A percentile compares a stretch with the other conserved stretches of the same genome.
Conservation (phyloP, 2,888 invertebrate species). For the Metopia argyrocephala region DNA sequence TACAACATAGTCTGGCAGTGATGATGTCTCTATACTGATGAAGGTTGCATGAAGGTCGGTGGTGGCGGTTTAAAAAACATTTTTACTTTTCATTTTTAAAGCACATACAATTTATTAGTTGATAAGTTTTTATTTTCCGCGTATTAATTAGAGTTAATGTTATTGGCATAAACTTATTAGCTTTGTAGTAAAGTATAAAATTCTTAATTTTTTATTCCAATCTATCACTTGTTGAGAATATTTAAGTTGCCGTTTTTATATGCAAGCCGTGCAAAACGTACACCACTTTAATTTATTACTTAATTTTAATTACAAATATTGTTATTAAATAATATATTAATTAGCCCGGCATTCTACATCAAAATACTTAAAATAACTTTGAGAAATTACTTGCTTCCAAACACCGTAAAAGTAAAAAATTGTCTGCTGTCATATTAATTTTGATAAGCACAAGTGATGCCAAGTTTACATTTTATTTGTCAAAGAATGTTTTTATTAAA, state of each 20-base stretch:
- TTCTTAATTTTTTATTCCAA: not conserved
- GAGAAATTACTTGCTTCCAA: not conserved
- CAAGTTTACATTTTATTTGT: slow-evolving; percentile 10
- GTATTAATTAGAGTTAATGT: not conserved
- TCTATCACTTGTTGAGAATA: slow-evolving; percentile 43
- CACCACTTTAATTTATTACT: not conserved
- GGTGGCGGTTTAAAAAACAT: slow-evolving; percentile 59
- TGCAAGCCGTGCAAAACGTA: not conserved
- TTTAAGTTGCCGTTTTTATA: not conserved
- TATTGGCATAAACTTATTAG: not conserved
- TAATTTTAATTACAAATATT: not conserved
- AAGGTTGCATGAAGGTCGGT: slow-evolving; percentile 78
- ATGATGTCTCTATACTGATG: slow-evolving; percentile 64
- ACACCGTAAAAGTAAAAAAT: slow-evolving; percentile 28
- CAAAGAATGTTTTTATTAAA: not conserved
- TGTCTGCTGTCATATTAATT: slow-evolving; percentile 13
- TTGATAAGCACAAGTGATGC: slow-evolving; percentile 45
- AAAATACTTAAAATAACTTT: slow-evolving; percentile 5
- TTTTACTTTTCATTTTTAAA: slow-evolving; percentile 5
- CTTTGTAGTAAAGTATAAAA: not conserved
- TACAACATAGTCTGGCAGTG: slow-evolving; percentile 58
- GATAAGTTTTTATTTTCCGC: not conserved
- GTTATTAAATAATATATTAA: slow-evolving; percentile 14
- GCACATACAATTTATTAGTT: not conserved
- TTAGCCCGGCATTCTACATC: slow-evolving; percentile 1